A percentile compares a stretch with the other conserved stretches of the same genome.
phyloP scores from a whole-genome alignment of 2,797 vertebrate genomes.

The Taenioides sp. region DNA sequence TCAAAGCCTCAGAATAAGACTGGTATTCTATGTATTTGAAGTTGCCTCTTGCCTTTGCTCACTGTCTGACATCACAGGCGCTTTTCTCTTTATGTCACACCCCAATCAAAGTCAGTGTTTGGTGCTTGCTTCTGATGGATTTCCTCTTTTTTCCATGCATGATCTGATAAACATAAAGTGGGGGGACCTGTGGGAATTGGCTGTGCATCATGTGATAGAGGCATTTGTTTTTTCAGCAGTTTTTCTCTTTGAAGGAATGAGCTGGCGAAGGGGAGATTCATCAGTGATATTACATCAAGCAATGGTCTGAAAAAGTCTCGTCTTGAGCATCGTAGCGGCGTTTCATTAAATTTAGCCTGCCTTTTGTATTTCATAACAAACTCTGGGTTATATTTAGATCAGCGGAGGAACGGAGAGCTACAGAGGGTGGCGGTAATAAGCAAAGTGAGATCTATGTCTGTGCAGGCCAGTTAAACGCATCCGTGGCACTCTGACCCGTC shows the following conservation, averaged over 20 bases:
- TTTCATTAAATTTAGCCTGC: conserved; percentile 71
- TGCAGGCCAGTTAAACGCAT: conserved; percentile 49
- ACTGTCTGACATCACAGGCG: conserved; percentile 30
- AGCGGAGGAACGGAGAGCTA: conserved; percentile 51
- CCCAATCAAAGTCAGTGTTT: conserved; percentile 39
- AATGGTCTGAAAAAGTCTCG: conserved; percentile 45
- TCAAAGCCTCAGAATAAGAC: not conserved
- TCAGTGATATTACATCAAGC: conserved; percentile 55
- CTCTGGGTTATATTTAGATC: conserved; percentile 71
- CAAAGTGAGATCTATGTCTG: conserved; percentile 68
- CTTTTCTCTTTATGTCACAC: conserved; percentile 1
- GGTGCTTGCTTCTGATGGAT: conserved; percentile 33
- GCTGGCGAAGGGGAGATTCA: conserved; percentile 32
- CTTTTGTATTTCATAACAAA: conserved; percentile 72
- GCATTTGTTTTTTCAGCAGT: conserved; percentile 22
- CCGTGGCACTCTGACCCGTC: conserved; percentile 54
- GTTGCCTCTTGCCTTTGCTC: conserved; percentile 30
- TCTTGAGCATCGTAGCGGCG: conserved; percentile 45
- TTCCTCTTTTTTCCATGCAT: not conserved
- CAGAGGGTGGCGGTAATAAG: conserved; percentile 60
- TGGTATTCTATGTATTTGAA: conserved; percentile 27
- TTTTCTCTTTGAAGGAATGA: conserved; percentile 46
- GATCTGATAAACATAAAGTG: conserved; percentile 35
- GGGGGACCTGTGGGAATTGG: conserved; percentile 42
- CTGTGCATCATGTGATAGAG: conserved; percentile 25